Evolutionary conservation across 2,113 vertebrate genomes (phyloP).

Genomic region (Rhabdornis inornatus): DNA sequence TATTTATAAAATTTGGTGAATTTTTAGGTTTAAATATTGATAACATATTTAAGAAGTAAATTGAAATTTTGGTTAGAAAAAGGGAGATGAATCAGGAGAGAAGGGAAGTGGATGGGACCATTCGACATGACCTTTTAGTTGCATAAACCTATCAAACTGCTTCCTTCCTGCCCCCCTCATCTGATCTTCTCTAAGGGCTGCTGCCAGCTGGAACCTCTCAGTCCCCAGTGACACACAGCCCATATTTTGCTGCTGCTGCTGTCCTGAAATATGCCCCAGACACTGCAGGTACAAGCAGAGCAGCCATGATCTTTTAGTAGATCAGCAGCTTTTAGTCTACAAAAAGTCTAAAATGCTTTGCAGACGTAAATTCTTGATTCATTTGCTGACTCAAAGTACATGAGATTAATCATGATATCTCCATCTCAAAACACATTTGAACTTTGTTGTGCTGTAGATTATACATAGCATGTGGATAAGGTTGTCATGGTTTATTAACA

Average conservation of each 20-base stretch:
- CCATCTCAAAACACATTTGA: background rate
- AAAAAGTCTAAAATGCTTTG: background rate
- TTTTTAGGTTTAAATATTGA: background rate
- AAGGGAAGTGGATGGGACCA: background rate
- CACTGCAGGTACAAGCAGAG: background rate
- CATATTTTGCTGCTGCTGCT: background rate
- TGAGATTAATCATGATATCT: background rate
- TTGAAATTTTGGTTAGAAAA: background rate
- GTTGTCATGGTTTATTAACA: background rate
- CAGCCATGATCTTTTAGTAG: background rate
- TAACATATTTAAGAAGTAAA: background rate
- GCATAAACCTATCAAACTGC: rapidly evolving
- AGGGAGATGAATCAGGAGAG: background rate
- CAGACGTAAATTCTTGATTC: background rate
- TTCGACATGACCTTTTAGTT: background rate
- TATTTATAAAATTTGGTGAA: background rate
- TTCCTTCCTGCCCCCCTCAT: background rate
- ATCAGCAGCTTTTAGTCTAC: background rate
- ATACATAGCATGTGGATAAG: background rate
- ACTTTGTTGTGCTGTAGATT: background rate
- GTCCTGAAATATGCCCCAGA: background rate
- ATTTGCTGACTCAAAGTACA: background rate
- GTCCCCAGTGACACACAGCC: background rate
- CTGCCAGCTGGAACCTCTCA: background rate
- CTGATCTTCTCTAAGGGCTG: background rate